A percentile compares a stretch with the other conserved stretches of the same genome.
Conservation (phyloP, 2,888 invertebrate species). For the Tribolium freemani region DNA sequence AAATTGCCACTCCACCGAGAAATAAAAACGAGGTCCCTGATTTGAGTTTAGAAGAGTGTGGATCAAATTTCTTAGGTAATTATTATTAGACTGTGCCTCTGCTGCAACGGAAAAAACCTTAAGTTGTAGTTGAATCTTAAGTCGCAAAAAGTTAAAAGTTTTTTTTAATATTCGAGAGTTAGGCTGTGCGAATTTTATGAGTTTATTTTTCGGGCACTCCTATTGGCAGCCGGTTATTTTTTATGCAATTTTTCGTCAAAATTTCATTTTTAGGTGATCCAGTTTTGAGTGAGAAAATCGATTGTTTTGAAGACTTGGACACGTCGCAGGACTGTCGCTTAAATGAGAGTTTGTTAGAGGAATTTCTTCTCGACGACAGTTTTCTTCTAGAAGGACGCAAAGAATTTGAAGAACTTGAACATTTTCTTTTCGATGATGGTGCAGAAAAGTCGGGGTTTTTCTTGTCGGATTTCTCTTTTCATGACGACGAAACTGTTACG, state of each 20-base stretch:
- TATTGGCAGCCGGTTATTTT: no score
- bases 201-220: no score
- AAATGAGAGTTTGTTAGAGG: slow-evolving; percentile 31
- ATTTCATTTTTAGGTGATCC: slow-evolving; percentile 10
- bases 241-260: not conserved
- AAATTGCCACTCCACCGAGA: not conserved
- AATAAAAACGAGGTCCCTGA: not conserved
- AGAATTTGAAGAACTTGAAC: slow-evolving; percentile 36
- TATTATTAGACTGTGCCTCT: not conserved
- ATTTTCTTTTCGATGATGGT: slow-evolving; percentile 26
- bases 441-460: slow-evolving; percentile 1
- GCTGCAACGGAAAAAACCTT: no score
- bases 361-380: slow-evolving; percentile 19
- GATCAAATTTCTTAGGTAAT: slow-evolving; percentile 4
- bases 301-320: slow-evolving; percentile 1
- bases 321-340: slow-evolving; percentile 14
- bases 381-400: slow-evolving; percentile 9
- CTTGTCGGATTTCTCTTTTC: slow-evolving; percentile 5
- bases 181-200: no score
- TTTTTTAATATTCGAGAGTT: no score
- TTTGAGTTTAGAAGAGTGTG: not conserved
- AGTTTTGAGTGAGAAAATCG: slow-evolving; percentile 4
- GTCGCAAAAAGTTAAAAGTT: no score
- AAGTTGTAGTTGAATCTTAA: no score
- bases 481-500: not conserved